These are phyloP conservation scores for Plagodis dolabraria DNA, from an alignment of 2,888 invertebrate genomes.

Conservation along the genomic window DNA sequence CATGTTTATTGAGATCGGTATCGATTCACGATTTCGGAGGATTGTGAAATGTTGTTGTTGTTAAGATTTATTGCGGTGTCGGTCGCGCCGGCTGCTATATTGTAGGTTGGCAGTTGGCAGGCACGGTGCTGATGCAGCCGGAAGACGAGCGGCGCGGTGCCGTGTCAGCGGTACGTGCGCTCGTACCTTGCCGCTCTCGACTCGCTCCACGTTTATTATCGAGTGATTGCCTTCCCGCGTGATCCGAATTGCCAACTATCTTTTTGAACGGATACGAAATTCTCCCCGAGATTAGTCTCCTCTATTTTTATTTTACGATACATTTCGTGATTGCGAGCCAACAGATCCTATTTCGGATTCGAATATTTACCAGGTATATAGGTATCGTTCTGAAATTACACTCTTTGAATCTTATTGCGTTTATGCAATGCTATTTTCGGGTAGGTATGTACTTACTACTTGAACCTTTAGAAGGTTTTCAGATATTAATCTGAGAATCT, in stretches of 20 bases:
- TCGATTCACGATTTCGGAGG: constrained; percentile 24
- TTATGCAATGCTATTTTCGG: too few species aligned
- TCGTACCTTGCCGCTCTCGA: constrained; percentile 63
- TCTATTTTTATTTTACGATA: constrained; percentile 67
- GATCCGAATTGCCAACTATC: constrained; percentile 76
- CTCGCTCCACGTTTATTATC: constrained; percentile 79
- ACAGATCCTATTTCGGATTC: constrained; percentile 31
- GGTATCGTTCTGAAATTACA: constrained; percentile 24
- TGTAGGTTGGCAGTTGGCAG: constrained; percentile 41
- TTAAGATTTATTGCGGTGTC: constrained; percentile 47
- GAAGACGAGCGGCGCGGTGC: constrained; percentile 37
- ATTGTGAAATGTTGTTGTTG: constrained; percentile 42
- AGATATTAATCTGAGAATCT: too few species aligned
- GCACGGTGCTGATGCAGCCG: constrained; percentile 54
- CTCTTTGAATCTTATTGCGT: constrained; percentile 20
- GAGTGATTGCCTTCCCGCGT: constrained; percentile 81
- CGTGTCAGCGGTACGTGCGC: constrained; percentile 72
- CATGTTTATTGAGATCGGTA: constrained; percentile 12
- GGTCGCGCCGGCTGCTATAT: constrained; percentile 43
- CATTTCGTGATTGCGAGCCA: constrained; percentile 41
- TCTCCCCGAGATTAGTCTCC: constrained; percentile 63
- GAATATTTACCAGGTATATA: constrained; percentile 27
- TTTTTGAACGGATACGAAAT: constrained; percentile 65
- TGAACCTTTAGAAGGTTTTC: too few species aligned
- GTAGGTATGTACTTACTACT: too few species aligned